These are phyloP conservation scores for Hypothenemus hampei DNA, from an alignment of 1,140 invertebrate genomes.

Conservation along the genomic window DNA sequence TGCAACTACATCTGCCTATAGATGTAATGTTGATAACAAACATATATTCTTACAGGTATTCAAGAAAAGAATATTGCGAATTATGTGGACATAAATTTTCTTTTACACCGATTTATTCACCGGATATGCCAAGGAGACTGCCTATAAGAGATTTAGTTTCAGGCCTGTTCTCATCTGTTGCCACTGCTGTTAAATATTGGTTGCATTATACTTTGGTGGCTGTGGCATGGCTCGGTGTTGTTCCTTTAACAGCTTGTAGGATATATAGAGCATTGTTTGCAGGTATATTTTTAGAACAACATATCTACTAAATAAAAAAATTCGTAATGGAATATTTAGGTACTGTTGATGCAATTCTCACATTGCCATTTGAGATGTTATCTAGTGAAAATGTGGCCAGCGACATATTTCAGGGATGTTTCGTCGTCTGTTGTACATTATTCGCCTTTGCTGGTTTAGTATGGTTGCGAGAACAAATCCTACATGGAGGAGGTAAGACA, in stretches of 20 bases:
- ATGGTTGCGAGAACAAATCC: slow-evolving; percentile 96
- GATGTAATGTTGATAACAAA: not conserved
- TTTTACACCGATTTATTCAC: slow-evolving; percentile 98
- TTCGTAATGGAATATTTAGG: slow-evolving; percentile 54
- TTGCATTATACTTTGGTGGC: slow-evolving; percentile 94
- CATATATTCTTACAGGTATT: slow-evolving; percentile 56
- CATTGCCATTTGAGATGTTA: slow-evolving; percentile 85
- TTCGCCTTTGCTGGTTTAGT: slow-evolving; percentile 95
- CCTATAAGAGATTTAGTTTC: slow-evolving; percentile 79
- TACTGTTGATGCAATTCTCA: slow-evolving; percentile 76
- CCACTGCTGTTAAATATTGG: slow-evolving; percentile 92
- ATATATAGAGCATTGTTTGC: slow-evolving; percentile 60
- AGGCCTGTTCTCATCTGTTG: slow-evolving; percentile 83
- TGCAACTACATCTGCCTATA: not conserved
- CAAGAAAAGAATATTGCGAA: slow-evolving; percentile 98
- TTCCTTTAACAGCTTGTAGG: slow-evolving; percentile 93
- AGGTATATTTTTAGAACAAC: slow-evolving; percentile 1
- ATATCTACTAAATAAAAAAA: not conserved
- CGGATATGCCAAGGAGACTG: slow-evolving; percentile 95
- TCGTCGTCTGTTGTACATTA: slow-evolving; percentile 94
- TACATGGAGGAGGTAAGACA: slow-evolving; percentile 80
- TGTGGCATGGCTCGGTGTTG: slow-evolving; percentile 95
- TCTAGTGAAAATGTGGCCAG: slow-evolving; percentile 89
- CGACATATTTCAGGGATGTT: slow-evolving; percentile 93
- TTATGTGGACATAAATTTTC: slow-evolving; percentile 96